Conservation (phyloP, 2,797 vertebrate genomes). For the Brachyalestes nurse region DNA sequence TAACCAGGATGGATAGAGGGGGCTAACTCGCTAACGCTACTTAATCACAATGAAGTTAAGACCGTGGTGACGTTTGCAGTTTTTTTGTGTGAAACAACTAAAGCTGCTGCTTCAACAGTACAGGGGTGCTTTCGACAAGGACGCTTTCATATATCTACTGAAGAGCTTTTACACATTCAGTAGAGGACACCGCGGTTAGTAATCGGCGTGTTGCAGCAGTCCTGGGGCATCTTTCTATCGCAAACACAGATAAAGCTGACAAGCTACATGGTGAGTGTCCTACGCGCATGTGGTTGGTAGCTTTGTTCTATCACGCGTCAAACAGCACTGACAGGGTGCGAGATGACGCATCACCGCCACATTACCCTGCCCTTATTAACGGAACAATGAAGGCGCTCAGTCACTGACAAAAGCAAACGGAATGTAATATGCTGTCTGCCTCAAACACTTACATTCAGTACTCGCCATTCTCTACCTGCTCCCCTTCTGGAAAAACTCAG, state of each 20-base stretch:
- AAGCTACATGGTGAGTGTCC: constrained; percentile 2
- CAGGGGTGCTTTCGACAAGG: neutral
- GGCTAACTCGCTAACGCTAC: constrained; percentile 20
- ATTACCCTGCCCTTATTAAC: constrained; percentile 25
- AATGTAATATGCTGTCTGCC: neutral
- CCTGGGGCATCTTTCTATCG: constrained; percentile 10
- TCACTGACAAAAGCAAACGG: constrained; percentile 5
- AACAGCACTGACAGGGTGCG: constrained; percentile 7
- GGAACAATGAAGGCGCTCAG: constrained; percentile 13
- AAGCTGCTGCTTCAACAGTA: neutral
- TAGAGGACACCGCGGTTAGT: constrained; percentile 1
- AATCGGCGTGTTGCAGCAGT: constrained; percentile 4
- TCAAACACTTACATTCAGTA: neutral
- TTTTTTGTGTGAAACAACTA: constrained; percentile 1
- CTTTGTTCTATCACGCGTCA: constrained; percentile 14
- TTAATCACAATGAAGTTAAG: constrained; percentile 37
- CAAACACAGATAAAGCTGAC: constrained; percentile 22
- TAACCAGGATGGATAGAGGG: constrained; percentile 35
- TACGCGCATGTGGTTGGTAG: constrained; percentile 3
- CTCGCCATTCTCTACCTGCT: neutral
- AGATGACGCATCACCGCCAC: constrained; percentile 18
- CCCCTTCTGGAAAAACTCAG: constrained; percentile 7
- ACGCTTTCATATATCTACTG: constrained; percentile 26
- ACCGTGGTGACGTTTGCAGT: neutral
- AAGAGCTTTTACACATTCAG: constrained; percentile 14